These are phyloP conservation scores for Anadara kagoshimensis DNA, from an alignment of 1,140 invertebrate genomes.

Conservation along the genomic window DNA sequence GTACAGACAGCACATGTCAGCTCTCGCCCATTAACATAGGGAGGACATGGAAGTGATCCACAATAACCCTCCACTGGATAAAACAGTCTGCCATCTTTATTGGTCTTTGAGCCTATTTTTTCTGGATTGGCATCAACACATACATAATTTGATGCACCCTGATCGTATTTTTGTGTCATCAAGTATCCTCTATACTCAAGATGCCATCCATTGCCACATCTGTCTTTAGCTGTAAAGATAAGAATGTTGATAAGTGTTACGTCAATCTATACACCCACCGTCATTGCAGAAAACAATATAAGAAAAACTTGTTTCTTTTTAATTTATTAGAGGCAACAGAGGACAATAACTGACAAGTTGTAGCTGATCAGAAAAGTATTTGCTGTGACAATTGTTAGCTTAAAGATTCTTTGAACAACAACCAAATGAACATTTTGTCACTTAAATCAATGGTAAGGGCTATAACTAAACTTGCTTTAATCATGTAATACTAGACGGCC, in stretches of 20 bases:
- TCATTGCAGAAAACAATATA: too few species aligned
- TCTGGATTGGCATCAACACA: conserved; percentile 21
- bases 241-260: not conserved
- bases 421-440: too few species aligned
- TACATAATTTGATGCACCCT: conserved; percentile 3
- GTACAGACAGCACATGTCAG: conserved; percentile 30
- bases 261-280: too few species aligned
- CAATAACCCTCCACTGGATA: conserved; percentile 21
- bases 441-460: too few species aligned
- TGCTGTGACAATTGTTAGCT: too few species aligned
- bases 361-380: too few species aligned
- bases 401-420: too few species aligned
- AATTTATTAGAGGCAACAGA: too few species aligned
- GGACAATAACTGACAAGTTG: too few species aligned
- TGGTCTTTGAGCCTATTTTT: conserved; percentile 2
- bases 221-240: conserved; percentile 20
- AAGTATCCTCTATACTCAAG: conserved; percentile 12
- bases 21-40: conserved; percentile 8
- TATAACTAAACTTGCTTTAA: too few species aligned
- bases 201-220: conserved; percentile 6
- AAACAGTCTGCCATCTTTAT: conserved; percentile 35
- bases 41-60: conserved; percentile 37
- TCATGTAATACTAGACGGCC: too few species aligned
- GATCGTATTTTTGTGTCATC: not conserved
- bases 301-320: too few species aligned